Base-by-base conservation (phyloP, 2,113 vertebrate genomes). In the Piprites chloris region DNA sequence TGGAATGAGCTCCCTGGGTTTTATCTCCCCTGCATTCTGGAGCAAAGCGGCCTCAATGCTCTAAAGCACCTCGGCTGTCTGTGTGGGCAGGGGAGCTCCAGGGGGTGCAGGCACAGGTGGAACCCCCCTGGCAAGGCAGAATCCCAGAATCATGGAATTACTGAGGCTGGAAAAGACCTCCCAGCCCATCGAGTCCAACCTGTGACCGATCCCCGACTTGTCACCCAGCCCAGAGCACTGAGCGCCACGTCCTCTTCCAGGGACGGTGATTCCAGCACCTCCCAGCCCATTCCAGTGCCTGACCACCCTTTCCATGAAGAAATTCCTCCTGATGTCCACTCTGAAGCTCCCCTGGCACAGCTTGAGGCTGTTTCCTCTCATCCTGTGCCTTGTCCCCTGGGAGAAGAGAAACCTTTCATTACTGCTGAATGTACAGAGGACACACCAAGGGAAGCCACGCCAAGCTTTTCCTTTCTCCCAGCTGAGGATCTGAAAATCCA, bases 41-140 rank as follows among this genome's bases (percentile, higher is more conserved):
- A 44, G 12, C 33, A 20, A 73, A 88, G 44, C 39, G 35, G 19
- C 44, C 68, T 63, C 3, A 0, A 8, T 5, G 14, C 32, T 21
- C 27, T 24, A 16, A 52, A 37, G 61, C 44, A 37, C 11, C 50
- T 33, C 2, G 2, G 0, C 9, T 4, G 20, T 16, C 32, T 23
- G 3, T 0, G 1, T 3, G 27, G 28, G 47, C 63, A 76, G 32
- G 21, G 47, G 47, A 53, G 39, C 26, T 53, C 32, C 37, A 12
- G 50, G 20, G 66, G 27, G 24, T 35, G 8, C 0, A 2, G 37
- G 37, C 12, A 39, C 24, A 3, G 5, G 0, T 0, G 1, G 44
- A n/a, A 21, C 10, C 63, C 63, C 63, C 16, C 30, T 20, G 30
- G 30, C 37, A 22, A 44, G 20, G 21, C 5, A 42, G 14, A 42